Percentiles rank a stretch among this genome's conserved stretches.
Evolutionary conservation across 2,888 invertebrate genomes (phyloP).

Genomic region (Tuta absoluta): DNA sequence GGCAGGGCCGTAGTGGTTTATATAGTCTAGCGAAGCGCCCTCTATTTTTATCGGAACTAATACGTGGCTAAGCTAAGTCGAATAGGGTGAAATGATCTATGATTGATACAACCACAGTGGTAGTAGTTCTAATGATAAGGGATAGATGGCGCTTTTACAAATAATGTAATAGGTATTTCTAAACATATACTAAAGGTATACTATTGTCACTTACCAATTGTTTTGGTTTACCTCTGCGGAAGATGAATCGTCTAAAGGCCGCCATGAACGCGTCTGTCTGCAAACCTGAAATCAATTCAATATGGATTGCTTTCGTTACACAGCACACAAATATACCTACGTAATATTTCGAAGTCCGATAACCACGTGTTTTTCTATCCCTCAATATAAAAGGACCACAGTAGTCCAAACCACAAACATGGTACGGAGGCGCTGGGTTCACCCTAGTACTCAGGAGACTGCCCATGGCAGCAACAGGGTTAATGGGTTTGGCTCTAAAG

Average conservation of each 20-base stretch:
- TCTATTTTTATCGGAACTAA: no score
- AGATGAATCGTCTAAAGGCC: conserved; percentile 27
- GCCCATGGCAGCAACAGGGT: neutral
- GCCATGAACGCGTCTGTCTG: conserved; percentile 25
- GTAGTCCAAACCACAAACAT: neutral
- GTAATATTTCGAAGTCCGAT: neutral
- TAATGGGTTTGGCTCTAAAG: conserved; percentile 8
- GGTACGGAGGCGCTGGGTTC: neutral
- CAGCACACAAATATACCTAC: neutral
- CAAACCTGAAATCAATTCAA: conserved; percentile 27
- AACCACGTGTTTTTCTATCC: conserved; percentile 13
- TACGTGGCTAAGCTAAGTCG: no score
- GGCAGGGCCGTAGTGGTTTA: no score
- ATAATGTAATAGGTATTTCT: no score
- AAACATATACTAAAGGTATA: no score
- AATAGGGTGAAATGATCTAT: no score
- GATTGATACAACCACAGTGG: no score
- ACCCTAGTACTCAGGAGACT: neutral
- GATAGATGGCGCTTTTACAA: no score
- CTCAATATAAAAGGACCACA: neutral
- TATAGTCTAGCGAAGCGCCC: no score
- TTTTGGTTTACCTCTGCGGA: conserved; percentile 28
- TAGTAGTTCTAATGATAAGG: no score
- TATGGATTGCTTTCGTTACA: conserved; percentile 22
- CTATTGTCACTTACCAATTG: conserved; percentile 28